Conservation (phyloP, 1,140 invertebrate genomes). For the Drosophila micromelanica region DNA sequence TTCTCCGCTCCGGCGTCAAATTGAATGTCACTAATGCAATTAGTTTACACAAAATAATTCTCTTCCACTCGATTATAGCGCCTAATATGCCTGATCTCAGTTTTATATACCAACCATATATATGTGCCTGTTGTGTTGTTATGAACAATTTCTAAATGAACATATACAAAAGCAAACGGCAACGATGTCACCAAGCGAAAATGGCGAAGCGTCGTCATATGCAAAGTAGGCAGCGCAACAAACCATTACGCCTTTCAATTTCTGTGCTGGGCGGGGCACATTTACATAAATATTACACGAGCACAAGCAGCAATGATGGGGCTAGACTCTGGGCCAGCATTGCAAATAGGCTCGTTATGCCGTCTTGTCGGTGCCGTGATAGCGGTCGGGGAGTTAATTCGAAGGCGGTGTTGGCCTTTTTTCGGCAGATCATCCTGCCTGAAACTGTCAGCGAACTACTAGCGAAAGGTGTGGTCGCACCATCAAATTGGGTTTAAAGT, state of each 20-base stretch:
- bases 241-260: slow-evolving; percentile 80
- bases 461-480: slow-evolving; percentile 70
- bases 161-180: slow-evolving; percentile 40
- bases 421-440: slow-evolving; percentile 48
- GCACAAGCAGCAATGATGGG: slow-evolving; percentile 24
- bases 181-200: slow-evolving; percentile 14
- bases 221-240: slow-evolving; percentile 65
- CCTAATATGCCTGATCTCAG: slow-evolving; percentile 78
- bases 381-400: slow-evolving; percentile 50
- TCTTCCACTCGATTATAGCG: slow-evolving; percentile 80
- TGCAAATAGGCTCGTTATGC: slow-evolving; percentile 77
- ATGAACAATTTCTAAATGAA: slow-evolving; percentile 46
- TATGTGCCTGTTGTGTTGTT: slow-evolving; percentile 11
- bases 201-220: slow-evolving; percentile 42
- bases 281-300: slow-evolving; percentile 80
- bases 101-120: slow-evolving; percentile 46
- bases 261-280: slow-evolving; percentile 53
- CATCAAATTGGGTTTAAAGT: slow-evolving; percentile 52
- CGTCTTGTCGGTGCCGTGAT: slow-evolving; percentile 27
- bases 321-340: slow-evolving; percentile 58
- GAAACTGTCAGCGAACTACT: slow-evolving; percentile 47
- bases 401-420: slow-evolving; percentile 35
- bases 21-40: slow-evolving; percentile 84
- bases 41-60: slow-evolving; percentile 83
- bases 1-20: slow-evolving; percentile 61